A percentile compares a stretch with the other conserved stretches of the same genome.
Conservation (phyloP, 2,888 invertebrate species). For the Polydesmus complanatus region DNA sequence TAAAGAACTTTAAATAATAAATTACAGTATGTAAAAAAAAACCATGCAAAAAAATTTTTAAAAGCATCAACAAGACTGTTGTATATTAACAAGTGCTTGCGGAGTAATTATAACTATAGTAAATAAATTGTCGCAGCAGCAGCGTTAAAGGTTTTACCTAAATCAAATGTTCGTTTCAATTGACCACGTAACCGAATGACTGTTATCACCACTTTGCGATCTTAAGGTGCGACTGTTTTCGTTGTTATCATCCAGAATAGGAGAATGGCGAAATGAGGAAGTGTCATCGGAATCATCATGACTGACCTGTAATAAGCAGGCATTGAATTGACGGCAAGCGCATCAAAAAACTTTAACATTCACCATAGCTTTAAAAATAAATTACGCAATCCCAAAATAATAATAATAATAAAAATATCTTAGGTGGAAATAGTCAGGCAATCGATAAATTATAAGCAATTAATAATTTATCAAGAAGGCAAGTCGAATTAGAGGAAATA, state of each 20-base stretch:
- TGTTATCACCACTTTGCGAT: neutral
- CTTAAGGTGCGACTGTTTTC: neutral
- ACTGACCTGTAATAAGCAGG: slow-evolving; percentile 14
- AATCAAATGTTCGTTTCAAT: slow-evolving; percentile 17
- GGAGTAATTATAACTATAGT: no score
- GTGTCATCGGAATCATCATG: slow-evolving; percentile 7
- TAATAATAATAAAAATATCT: neutral
- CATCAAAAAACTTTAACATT: slow-evolving; percentile 1
- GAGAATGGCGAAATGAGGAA: slow-evolving; percentile 4
- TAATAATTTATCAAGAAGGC: neutral
- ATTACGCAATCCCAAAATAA: neutral
- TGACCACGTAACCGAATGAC: slow-evolving; percentile 15
- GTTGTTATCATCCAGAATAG: slow-evolving; percentile 8
- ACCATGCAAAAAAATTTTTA: no score
- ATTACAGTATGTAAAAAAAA: no score
- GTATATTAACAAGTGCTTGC: no score
- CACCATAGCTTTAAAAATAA: neutral
- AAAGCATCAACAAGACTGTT: no score
- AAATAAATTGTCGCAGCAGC: no score
- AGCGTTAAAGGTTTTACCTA: neutral
- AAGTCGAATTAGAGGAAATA: neutral
- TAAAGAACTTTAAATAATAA: no score
- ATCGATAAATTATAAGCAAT: neutral
- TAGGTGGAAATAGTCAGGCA: neutral
- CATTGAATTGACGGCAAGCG: slow-evolving; percentile 7